These are phyloP conservation scores for Acanthosepion pharaonis DNA, from an alignment of 2,888 invertebrate species.

Conservation along the genomic window DNA sequence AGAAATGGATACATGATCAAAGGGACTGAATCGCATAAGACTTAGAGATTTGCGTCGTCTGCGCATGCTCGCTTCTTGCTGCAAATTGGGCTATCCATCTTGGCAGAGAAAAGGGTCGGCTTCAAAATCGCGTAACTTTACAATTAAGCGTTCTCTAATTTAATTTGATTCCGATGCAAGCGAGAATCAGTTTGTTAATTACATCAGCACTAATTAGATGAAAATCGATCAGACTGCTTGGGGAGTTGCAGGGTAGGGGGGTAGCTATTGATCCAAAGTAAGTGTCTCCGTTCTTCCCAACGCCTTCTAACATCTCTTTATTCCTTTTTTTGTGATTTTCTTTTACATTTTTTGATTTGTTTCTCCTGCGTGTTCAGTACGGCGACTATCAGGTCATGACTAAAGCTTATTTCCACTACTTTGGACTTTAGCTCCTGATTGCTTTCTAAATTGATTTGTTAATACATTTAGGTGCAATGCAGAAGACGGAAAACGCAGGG, in stretches of 20 bases:
- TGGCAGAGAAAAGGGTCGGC: not conserved
- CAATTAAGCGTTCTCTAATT: not conserved
- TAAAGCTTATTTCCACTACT: no score
- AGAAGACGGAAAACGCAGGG: no score
- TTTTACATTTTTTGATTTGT: no score
- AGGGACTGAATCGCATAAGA: not conserved
- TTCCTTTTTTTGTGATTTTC: no score
- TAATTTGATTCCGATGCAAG: conserved; percentile 9
- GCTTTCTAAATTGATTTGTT: no score
- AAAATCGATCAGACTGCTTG: conserved; percentile 18
- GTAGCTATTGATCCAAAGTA: not conserved
- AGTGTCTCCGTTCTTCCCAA: not conserved
- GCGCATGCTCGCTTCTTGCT: no score
- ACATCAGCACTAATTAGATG: conserved; percentile 18
- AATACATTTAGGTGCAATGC: no score
- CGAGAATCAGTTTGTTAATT: conserved; percentile 1
- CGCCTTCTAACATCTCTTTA: not conserved
- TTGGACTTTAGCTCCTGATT: no score
- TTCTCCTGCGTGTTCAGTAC: no score
- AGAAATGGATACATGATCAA: no score
- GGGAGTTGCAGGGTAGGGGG: not conserved
- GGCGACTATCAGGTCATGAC: no score
- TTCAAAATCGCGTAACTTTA: conserved; percentile 33
- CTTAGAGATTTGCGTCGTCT: not conserved
- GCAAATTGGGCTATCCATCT: conserved; percentile 16